Conservation (phyloP, 2,888 invertebrate genomes). For the Troilus luridus region DNA sequence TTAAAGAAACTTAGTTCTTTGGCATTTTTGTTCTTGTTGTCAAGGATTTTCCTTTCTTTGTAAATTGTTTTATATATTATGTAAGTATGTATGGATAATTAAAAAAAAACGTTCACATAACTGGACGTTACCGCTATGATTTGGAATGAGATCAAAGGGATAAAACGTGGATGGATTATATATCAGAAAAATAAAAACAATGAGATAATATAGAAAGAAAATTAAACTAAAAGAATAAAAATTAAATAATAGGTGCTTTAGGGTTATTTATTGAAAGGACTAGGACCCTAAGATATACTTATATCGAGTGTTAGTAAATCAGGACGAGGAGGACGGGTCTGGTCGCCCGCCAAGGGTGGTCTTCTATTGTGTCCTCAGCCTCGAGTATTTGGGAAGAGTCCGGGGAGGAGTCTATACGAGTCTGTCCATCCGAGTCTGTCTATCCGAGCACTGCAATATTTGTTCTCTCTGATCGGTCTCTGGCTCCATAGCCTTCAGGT, state of each 20-base stretch:
- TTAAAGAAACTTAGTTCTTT: too few relatives aligned
- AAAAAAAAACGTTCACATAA: too few relatives aligned
- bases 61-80: too few relatives aligned
- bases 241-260: background rate
- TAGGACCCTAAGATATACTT: slow-evolving; percentile 19
- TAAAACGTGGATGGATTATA: background rate
- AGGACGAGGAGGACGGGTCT: background rate
- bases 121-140: too few relatives aligned
- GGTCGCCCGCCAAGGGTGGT: background rate
- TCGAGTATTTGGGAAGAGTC: background rate
- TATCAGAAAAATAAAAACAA: background rate
- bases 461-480: background rate
- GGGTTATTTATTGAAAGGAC: background rate
- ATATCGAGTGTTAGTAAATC: slow-evolving; percentile 55
- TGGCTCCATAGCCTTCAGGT: background rate
- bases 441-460: slow-evolving; percentile 2
- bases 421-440: background rate
- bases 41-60: too few relatives aligned
- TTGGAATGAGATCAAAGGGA: too few relatives aligned
- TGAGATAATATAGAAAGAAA: background rate
- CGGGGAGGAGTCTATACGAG: too few relatives aligned
- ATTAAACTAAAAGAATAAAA: background rate
- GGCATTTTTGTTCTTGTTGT: too few relatives aligned
- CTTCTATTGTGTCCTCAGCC: background rate
- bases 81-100: too few relatives aligned